Conservation (phyloP, 2,888 invertebrate genomes). For the Podotricha telesiphe region DNA sequence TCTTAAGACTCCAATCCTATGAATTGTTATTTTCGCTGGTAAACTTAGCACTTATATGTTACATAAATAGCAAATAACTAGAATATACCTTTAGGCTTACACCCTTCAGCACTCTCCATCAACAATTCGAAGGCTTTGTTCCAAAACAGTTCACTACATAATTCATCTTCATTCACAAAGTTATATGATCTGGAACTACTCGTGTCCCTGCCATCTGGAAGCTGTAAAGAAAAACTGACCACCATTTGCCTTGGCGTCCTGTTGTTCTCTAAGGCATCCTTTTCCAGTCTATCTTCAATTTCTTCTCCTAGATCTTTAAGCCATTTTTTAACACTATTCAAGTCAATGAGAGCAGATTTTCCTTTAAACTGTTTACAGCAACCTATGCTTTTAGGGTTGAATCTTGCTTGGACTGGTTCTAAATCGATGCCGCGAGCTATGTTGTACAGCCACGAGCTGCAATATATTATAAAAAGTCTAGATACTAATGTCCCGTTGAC, state of each 20-base stretch:
- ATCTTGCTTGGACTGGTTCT: conserved; percentile 92
- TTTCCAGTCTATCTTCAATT: conserved; percentile 91
- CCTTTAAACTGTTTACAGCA: conserved; percentile 98
- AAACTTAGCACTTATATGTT: too few species aligned
- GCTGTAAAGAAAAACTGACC: conserved; percentile 86
- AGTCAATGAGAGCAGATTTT: conserved; percentile 86
- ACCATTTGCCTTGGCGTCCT: conserved; percentile 91
- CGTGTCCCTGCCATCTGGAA: conserved; percentile 80
- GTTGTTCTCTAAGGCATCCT: conserved; percentile 91
- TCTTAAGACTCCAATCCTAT: too few species aligned
- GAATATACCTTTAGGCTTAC: conserved; percentile 62
- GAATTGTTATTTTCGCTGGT: too few species aligned
- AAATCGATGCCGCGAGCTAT: conserved; percentile 93
- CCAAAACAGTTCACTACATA: conserved; percentile 88
- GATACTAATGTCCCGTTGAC: too few species aligned
- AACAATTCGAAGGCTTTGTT: conserved; percentile 87
- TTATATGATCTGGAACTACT: conserved; percentile 86
- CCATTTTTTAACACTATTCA: conserved; percentile 90
- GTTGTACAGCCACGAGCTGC: conserved; percentile 92
- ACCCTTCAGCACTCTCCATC: conserved; percentile 83
- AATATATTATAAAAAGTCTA: conserved; percentile 32
- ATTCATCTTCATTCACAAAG: conserved; percentile 82
- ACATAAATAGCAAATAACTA: background rate
- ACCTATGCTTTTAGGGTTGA: conserved; percentile 96
- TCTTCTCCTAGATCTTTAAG: conserved; percentile 91